Evolutionary conservation across 2,888 invertebrate species (phyloP), one percentile per base, ranked within the genome.

Genomic region (Cataglyphis altisquamis): DNA sequence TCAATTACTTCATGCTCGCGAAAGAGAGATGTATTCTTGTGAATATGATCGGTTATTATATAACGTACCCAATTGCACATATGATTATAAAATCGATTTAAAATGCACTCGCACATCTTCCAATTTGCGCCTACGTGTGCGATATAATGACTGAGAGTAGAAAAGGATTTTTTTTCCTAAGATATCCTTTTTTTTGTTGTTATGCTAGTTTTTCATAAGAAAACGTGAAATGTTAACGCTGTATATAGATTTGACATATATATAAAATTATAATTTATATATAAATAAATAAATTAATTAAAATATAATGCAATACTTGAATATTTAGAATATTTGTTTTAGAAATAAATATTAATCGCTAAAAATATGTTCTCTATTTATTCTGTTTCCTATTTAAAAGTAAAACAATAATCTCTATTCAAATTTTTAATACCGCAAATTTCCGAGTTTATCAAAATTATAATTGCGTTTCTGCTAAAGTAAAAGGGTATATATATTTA

Each of bases 261-360:
- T 75, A 52, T 52, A 52, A 52, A 52, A 52, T 52, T 52, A 52
- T 64, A 75, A 75, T 66, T 66, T 77, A 77, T 67, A 77, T 25
- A 75, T 66, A 77, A 66, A 75, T 41, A 45, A 39, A 64, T 66
- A 3, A 36, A 66, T 73, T 15, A 68, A 45, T 68, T 52, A 48
- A 48, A 75, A 55, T 64, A 8, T 75, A 52, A 36, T 8, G 48
- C 52, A 25, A 57, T 8, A 57, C 29, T n/a, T n/a, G n/a, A 52
- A 70, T 67, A 67, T 77, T 77, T 67, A 67, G 12, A 15, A 67
- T 57, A 78, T 55, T 78, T 78, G 77, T 78, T 68, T 77, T 55
- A 68, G 57, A 70, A 78, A 78, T 78, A 78, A 70, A 78, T 78
- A 78, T 78, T 68, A 78, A 70, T 10, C 32, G 21, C 55, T 21